These are phyloP conservation scores for Trachymyrmex septentrionalis DNA, from an alignment of 1,140 invertebrate species.

Conservation along the genomic window DNA sequence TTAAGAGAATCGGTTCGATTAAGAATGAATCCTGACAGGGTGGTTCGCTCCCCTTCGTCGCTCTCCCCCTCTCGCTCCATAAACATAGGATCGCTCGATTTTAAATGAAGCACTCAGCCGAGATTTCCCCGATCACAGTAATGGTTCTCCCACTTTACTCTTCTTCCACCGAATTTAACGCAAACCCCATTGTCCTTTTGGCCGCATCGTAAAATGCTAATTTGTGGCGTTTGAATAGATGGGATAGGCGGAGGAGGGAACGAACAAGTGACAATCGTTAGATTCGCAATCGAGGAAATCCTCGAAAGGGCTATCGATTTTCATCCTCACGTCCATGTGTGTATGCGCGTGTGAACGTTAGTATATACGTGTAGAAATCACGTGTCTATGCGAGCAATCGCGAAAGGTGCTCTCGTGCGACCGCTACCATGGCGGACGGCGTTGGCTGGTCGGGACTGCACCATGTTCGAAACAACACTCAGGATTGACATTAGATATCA, in stretches of 20 bases:
- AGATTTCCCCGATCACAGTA: slow-evolving; percentile 71
- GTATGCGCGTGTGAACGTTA: slow-evolving; percentile 20
- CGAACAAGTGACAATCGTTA: slow-evolving; percentile 73
- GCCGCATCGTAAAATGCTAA: slow-evolving; percentile 75
- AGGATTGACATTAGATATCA: slow-evolving; percentile 73
- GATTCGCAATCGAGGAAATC: slow-evolving; percentile 75
- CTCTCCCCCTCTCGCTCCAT: slow-evolving; percentile 8
- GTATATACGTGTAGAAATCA: slow-evolving; percentile 66
- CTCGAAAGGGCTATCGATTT: slow-evolving; percentile 71
- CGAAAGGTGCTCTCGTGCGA: slow-evolving; percentile 27
- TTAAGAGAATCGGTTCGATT: slow-evolving; percentile 57
- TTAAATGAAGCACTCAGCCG: slow-evolving; percentile 66
- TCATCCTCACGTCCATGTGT: slow-evolving; percentile 3
- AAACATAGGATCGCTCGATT: slow-evolving; percentile 61
- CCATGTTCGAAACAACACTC: slow-evolving; percentile 64
- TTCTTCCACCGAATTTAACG: slow-evolving; percentile 75
- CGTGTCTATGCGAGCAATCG: slow-evolving; percentile 41
- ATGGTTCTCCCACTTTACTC: slow-evolving; percentile 66
- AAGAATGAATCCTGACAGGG: slow-evolving; percentile 40
- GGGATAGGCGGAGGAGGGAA: slow-evolving; percentile 54
- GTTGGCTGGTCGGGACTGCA: slow-evolving; percentile 31
- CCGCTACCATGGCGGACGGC: slow-evolving; percentile 9
- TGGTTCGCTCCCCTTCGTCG: neutral
- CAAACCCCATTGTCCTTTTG: slow-evolving; percentile 70
- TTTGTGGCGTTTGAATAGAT: slow-evolving; percentile 70